Percentiles rank a stretch among this genome's conserved stretches.
Conservation (phyloP, 2,888 invertebrate genomes). For the Colostygia pectinataria region DNA sequence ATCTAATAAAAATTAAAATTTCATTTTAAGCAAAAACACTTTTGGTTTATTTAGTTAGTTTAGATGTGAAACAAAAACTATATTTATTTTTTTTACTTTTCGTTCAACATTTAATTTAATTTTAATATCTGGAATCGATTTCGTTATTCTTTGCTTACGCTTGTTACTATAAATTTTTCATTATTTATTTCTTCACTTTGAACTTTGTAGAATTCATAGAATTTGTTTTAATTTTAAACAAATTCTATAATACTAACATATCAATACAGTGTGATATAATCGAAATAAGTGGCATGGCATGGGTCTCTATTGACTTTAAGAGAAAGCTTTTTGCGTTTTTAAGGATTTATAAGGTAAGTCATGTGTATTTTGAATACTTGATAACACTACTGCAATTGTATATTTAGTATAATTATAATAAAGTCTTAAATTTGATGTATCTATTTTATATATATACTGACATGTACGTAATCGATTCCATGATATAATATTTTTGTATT, state of each 20-base stretch:
- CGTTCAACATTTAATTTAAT: slow-evolving; percentile 33
- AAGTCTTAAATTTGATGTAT: slow-evolving; percentile 36
- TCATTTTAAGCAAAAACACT: not conserved
- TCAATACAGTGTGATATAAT: too few species aligned
- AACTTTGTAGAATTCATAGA: too few species aligned
- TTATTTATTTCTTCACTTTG: slow-evolving; percentile 30
- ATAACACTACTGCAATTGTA: slow-evolving; percentile 34
- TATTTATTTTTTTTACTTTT: slow-evolving; percentile 1
- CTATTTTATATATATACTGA: slow-evolving; percentile 25
- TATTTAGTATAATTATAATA: slow-evolving; percentile 29
- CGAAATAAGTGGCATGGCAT: slow-evolving; percentile 63
- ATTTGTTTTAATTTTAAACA: too few species aligned
- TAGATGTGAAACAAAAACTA: not conserved
- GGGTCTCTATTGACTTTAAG: slow-evolving; percentile 42
- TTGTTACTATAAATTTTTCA: slow-evolving; percentile 37
- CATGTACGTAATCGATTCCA: slow-evolving; percentile 75
- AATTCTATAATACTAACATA: too few species aligned
- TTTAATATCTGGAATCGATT: slow-evolving; percentile 74
- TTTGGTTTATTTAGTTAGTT: slow-evolving; percentile 5
- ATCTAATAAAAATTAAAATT: not conserved
- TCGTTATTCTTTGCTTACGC: slow-evolving; percentile 56
- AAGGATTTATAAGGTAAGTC: slow-evolving; percentile 68
- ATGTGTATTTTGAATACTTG: too few species aligned
- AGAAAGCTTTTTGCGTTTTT: slow-evolving; percentile 35
- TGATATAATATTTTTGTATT: slow-evolving; percentile 49